Conservation (phyloP, 1,140 invertebrate species). For the Caenorhabditis brenneri region DNA sequence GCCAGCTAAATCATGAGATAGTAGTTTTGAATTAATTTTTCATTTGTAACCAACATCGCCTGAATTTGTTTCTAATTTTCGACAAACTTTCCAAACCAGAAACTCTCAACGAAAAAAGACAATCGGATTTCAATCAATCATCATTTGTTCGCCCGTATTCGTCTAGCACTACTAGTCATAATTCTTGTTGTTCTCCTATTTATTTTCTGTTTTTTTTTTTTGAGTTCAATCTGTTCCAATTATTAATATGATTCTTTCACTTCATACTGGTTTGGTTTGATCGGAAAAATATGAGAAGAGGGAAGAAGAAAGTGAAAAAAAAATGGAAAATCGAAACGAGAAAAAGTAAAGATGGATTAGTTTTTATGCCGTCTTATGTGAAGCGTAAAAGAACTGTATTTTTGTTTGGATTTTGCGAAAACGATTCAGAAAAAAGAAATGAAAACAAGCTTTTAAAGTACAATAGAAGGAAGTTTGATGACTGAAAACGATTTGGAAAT, state of each 20-base stretch:
- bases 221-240: background rate
- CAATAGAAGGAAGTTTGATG: no score
- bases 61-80: no score
- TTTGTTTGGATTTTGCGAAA: no score
- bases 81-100: no score
- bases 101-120: background rate
- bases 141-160: no score
- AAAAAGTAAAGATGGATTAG: background rate
- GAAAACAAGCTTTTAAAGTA: no score
- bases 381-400: no score
- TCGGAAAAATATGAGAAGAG: background rate
- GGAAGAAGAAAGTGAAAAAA: background rate
- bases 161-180: background rate
- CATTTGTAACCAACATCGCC: no score
- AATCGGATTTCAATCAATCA: constrained; percentile 22
- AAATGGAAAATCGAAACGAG: background rate
- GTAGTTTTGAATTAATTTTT: no score
- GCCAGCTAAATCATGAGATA: no score
- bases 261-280: background rate
- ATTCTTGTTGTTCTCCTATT: background rate
- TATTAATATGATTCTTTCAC: background rate
- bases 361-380: background rate
- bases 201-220: background rate
- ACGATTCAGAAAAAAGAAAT: no score
- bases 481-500: no score